Evolutionary conservation across 1,140 invertebrate genomes (phyloP).

Genomic region (Holcopasites calliopsidis): DNA sequence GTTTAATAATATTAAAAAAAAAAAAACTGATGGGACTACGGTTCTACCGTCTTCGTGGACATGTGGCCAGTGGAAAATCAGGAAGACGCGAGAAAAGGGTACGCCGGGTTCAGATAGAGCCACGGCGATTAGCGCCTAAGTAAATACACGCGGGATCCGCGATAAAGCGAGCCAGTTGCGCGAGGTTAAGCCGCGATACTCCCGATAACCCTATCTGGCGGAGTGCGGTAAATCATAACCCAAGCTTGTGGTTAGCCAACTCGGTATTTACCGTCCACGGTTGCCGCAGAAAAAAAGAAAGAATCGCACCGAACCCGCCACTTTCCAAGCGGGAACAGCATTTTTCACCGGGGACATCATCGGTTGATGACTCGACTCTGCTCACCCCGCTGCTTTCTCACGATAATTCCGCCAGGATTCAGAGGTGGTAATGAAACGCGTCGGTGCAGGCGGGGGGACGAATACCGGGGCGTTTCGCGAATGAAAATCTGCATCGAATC

Average conservation of each 20-base stretch:
- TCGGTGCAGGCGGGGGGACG: background rate
- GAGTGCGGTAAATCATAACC: constrained; percentile 62
- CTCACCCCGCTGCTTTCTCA: constrained; percentile 14
- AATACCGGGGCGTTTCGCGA: background rate
- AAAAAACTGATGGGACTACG: background rate
- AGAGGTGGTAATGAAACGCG: constrained; percentile 2
- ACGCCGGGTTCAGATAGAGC: constrained; percentile 50
- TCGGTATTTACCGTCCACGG: constrained; percentile 53
- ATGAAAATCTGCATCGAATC: background rate
- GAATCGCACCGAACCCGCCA: background rate
- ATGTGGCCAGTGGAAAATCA: constrained; percentile 10
- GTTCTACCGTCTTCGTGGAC: background rate
- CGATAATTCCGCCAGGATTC: background rate
- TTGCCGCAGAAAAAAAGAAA: constrained; percentile 51
- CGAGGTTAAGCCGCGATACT: constrained; percentile 59
- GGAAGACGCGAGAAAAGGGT: constrained; percentile 1
- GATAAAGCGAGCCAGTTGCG: constrained; percentile 58
- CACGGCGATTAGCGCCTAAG: constrained; percentile 68
- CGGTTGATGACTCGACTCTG: background rate
- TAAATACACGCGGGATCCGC: constrained; percentile 70
- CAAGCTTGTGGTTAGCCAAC: constrained; percentile 40
- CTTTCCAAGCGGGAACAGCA: background rate
- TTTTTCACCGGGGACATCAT: constrained; percentile 1
- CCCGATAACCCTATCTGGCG: constrained; percentile 66
- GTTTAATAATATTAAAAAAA: too few relatives aligned